Conservation (phyloP, 2,113 vertebrate genomes). For the Elanoides forficatus region DNA sequence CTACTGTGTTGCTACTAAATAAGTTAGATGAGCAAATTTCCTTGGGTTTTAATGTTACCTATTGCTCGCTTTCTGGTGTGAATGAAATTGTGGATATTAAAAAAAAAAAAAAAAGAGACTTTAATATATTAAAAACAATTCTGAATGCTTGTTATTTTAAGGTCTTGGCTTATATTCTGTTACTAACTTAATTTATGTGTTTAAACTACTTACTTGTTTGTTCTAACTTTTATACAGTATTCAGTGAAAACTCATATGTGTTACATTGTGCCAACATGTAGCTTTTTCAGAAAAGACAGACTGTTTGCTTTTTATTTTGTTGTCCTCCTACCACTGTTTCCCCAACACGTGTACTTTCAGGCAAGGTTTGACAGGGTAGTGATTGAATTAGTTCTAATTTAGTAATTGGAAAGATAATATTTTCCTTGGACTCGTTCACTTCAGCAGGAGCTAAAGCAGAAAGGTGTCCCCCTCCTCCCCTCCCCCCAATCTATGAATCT, state of each 20-base stretch:
- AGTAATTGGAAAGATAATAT: not conserved
- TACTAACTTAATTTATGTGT: not conserved
- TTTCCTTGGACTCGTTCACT: not conserved
- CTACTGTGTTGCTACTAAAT: not conserved
- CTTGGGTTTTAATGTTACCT: not conserved
- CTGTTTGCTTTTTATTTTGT: not conserved
- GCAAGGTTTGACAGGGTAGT: not conserved
- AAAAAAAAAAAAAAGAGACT: not conserved
- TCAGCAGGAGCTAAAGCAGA: not conserved
- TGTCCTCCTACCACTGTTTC: not conserved
- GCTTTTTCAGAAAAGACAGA: not conserved
- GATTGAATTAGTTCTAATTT: not conserved
- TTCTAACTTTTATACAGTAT: not conserved
- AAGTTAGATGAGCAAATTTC: not conserved
- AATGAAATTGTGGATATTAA: not conserved
- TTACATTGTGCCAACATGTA: not conserved
- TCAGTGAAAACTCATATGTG: not conserved
- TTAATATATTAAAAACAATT: not conserved
- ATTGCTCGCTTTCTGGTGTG: not conserved
- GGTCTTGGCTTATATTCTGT: not conserved
- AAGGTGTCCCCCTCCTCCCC: not conserved
- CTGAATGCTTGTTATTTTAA: not conserved
- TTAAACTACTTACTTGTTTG: not conserved
- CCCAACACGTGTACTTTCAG: not conserved
- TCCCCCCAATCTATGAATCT: not conserved